phyloP scores from a whole-genome alignment of 1,140 invertebrate species.

The Diabrotica virgifera region DNA sequence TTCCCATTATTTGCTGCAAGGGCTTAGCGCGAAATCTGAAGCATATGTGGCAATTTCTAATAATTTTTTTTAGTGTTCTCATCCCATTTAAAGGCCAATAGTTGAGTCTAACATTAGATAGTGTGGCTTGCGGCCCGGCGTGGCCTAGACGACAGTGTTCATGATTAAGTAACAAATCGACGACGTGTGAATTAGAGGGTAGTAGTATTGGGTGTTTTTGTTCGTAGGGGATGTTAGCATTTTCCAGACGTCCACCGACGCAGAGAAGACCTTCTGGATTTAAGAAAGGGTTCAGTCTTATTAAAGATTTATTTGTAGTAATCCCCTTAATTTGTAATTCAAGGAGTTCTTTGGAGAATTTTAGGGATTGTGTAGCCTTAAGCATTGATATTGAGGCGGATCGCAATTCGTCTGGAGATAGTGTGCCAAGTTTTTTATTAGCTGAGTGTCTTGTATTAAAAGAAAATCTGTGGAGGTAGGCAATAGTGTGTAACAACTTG shows the following conservation, averaged over 20 bases:
- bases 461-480: no score
- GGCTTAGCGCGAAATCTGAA: conserved; percentile 7
- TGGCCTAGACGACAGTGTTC: conserved; percentile 8
- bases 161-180: conserved; percentile 7
- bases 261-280: no score
- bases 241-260: no score
- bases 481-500: no score
- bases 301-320: neutral
- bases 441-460: no score
- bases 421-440: conserved; percentile 4
- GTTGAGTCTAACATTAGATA: conserved; percentile 8
- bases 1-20: conserved; percentile 3
- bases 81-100: conserved; percentile 9
- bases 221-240: no score
- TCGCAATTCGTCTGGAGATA: conserved; percentile 3
- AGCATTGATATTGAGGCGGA: neutral
- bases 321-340: neutral
- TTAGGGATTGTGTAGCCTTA: neutral
- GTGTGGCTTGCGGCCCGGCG: conserved; percentile 6
- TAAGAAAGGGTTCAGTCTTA: no score
- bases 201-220: no score
- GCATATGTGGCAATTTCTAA: no score
- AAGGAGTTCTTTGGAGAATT: conserved; percentile 7
- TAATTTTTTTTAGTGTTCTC: conserved; percentile 6
- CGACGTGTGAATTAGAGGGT: no score